Base-by-base conservation (phyloP, 2,797 vertebrate genomes). In the Siniperca scherzeri region DNA sequence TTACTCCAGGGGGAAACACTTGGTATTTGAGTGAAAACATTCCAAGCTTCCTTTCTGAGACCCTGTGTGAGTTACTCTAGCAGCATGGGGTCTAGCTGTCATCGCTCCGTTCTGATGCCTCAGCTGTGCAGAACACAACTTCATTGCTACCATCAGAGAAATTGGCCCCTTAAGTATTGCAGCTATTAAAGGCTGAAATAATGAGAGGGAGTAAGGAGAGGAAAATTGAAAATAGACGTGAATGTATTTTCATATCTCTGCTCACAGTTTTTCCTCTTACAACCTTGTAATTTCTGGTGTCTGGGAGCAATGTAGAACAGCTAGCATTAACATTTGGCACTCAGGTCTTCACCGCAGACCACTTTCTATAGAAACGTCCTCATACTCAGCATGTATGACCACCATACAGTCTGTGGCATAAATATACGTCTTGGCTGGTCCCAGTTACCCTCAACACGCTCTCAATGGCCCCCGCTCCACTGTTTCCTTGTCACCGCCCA, bases 281-380 rank as follows among this genome's bases (percentile, higher is more conserved):
- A 90, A 92, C 88, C 87, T 77, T 90, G 80, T 92, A 90, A 94
- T 94, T 95, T 93, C 82, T 87, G 88, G 83, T 81, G 90, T 91
- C 91, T 90, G 81, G 56, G 85, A 86, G 80, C 56, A 44, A 83
- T 50, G 87, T 69, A 78, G 60, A 77, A 82, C 52, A 77, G 87
- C 84, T 85, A 86, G 79, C 86, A 78, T 88, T 81, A 85, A 90
- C 78, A 65, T 83, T 85, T 88, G 88, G 90, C 88, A 64, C 77
- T 62, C 53, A 4, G 48, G 50, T 79, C 59, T 78, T 77, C 70
- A 67, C 94, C 91, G 44, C 92, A 92, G 80, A 86, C 90, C 90
- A 59, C 60, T 42, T 77, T 80, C 88, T 88, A 91, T 84, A 91
- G 87, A 82, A 85, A 75, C 17, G 25, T 82, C 78, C 56, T 87